These are phyloP conservation scores for Ochotona curzoniae DNA, from an alignment of 2,113 vertebrate genomes.

Conservation along the genomic window DNA sequence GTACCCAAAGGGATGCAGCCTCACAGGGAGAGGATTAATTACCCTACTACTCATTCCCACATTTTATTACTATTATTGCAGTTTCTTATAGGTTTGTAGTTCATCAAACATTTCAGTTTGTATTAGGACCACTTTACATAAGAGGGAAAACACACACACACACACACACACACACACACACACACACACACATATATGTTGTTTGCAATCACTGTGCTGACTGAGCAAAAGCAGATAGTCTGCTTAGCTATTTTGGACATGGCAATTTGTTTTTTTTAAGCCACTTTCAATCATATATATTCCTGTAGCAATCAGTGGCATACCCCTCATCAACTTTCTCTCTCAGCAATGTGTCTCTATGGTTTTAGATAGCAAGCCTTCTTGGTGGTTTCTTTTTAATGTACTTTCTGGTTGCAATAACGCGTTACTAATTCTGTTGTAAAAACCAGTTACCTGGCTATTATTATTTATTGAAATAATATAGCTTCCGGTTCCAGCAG, in stretches of 20 bases:
- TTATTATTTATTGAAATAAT: constrained; percentile 20
- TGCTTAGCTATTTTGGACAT: not conserved
- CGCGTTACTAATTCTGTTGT: not conserved
- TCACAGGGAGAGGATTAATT: no score
- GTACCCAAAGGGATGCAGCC: no score
- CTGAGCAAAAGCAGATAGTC: not conserved
- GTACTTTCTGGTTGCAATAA: not conserved
- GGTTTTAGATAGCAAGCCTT: not conserved
- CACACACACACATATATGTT: not conserved
- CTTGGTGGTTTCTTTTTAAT: not conserved
- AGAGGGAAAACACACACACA: no score
- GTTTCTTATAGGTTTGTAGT: not conserved
- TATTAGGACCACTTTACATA: not conserved
- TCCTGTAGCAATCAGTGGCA: not conserved
- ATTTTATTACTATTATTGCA: not conserved
- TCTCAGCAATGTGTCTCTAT: not conserved
- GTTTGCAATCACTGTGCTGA: not conserved
- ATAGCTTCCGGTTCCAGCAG: not conserved
- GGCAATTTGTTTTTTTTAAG: not conserved
- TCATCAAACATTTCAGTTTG: not conserved
- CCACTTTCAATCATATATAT: not conserved
- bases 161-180: no score
- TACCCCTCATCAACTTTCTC: not conserved
- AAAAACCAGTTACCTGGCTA: not conserved
- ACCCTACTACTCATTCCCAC: not conserved